Evolutionary conservation across 2,113 vertebrate genomes (phyloP).

Genomic region (Elephas maximus): DNA sequence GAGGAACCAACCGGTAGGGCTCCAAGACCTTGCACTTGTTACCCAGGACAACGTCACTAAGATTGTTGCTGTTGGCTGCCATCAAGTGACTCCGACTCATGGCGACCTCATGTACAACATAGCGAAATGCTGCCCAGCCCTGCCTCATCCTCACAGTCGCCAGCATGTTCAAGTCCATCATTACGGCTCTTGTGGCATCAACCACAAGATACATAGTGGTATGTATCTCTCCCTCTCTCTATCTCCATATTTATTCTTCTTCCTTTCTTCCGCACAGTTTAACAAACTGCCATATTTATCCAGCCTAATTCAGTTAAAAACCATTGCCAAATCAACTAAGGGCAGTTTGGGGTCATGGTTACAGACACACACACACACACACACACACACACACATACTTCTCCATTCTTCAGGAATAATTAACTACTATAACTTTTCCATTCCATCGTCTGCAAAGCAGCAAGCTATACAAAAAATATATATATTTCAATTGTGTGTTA

Average conservation of each 20-base stretch:
- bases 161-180: no score
- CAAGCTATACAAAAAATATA: slow-evolving; percentile 37
- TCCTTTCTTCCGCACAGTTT: neutral
- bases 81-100: no score
- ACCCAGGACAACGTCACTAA: neutral
- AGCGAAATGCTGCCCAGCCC: no score
- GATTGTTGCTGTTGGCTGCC: neutral
- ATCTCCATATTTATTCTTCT: neutral
- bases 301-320: neutral
- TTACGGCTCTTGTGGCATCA: no score
- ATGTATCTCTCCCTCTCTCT: neutral
- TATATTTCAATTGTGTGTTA: neutral
- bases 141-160: no score
- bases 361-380: neutral
- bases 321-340: neutral
- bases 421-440: slow-evolving; percentile 26
- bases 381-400: neutral
- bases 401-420: slow-evolving; percentile 58
- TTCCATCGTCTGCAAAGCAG: slow-evolving; percentile 32
- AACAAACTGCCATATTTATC: neutral
- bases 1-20: neutral
- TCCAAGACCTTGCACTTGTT: neutral
- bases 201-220: no score
- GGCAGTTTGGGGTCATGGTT: neutral
- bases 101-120: no score